Evolutionary conservation across 1,140 invertebrate genomes (phyloP).

Genomic region (Oscheius sp.): DNA sequence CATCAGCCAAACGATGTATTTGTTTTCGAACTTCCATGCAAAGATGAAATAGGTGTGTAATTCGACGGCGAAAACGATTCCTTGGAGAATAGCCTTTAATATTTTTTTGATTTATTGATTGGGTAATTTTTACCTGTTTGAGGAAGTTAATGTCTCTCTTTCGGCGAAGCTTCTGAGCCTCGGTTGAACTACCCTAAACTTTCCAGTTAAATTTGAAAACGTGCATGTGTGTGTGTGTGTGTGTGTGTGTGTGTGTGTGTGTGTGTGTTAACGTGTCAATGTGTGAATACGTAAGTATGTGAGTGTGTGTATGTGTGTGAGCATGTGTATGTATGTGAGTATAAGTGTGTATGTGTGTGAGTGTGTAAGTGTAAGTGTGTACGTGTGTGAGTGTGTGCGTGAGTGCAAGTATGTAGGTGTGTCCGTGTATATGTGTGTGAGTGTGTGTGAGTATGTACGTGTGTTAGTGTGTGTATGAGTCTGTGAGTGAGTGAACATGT

Average conservation of each 20-base stretch:
- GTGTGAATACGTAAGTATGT: no score
- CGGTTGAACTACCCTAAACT: background rate
- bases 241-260: no score
- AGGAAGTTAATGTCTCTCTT: slow-evolving; percentile 1
- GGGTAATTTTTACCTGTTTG: slow-evolving; percentile 1
- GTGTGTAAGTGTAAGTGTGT: no score
- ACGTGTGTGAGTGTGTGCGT: no score
- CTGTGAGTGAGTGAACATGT: background rate
- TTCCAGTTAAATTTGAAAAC: background rate
- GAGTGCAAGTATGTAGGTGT: no score
- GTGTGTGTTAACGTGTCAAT: no score
- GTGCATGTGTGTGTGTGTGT: background rate
- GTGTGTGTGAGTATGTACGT: no score
- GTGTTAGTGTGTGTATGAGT: no score
- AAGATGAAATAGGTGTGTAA: slow-evolving; percentile 1
- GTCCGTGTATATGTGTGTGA: no score
- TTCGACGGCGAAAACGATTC: background rate
- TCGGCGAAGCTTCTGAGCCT: background rate
- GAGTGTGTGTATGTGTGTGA: no score
- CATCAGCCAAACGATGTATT: background rate
- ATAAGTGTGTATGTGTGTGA: no score
- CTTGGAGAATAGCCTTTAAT: background rate
- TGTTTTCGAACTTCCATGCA: background rate
- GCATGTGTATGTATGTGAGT: no score
- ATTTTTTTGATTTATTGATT: background rate